Evolutionary conservation across 2,888 invertebrate species (phyloP).

Genomic region (Xylocampa areola): DNA sequence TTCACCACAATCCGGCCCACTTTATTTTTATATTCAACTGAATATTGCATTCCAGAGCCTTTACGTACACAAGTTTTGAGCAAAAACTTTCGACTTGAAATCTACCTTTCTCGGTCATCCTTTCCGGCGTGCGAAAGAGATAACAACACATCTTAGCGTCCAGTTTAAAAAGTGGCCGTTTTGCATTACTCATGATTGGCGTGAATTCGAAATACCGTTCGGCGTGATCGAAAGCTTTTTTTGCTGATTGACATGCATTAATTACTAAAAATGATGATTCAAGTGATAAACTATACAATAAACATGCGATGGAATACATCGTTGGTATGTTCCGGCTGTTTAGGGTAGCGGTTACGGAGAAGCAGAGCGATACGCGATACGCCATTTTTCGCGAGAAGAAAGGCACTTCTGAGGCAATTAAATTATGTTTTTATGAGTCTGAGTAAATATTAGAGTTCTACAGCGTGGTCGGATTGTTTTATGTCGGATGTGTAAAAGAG

Average conservation of each 20-base stretch:
- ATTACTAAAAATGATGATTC: constrained; percentile 59
- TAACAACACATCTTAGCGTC: constrained; percentile 4
- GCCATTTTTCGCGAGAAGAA: constrained; percentile 3
- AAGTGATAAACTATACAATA: constrained; percentile 40
- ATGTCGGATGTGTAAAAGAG: constrained; percentile 22
- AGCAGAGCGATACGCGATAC: constrained; percentile 6
- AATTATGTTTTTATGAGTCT: constrained; percentile 22
- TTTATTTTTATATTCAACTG: constrained; percentile 69
- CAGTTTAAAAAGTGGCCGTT: constrained; percentile 30
- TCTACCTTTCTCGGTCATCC: constrained; percentile 46
- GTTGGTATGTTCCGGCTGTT: constrained; percentile 21
- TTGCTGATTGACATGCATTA: constrained; percentile 59
- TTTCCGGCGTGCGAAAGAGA: constrained; percentile 36
- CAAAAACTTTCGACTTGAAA: constrained; percentile 61
- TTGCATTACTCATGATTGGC: constrained; percentile 69
- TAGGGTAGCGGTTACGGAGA: not conserved
- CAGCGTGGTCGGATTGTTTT: constrained; percentile 30
- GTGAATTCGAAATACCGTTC: constrained; percentile 71
- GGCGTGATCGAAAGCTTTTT: constrained; percentile 55
- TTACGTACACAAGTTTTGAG: constrained; percentile 58
- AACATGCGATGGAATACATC: constrained; percentile 12
- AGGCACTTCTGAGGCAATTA: constrained; percentile 30
- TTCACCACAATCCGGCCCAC: constrained; percentile 67
- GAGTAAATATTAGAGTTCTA: constrained; percentile 38
- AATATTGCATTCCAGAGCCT: constrained; percentile 74